These are phyloP conservation scores for Gambusia holbrooki DNA, from an alignment of 2,113 vertebrate genomes.

Conservation along the genomic window DNA sequence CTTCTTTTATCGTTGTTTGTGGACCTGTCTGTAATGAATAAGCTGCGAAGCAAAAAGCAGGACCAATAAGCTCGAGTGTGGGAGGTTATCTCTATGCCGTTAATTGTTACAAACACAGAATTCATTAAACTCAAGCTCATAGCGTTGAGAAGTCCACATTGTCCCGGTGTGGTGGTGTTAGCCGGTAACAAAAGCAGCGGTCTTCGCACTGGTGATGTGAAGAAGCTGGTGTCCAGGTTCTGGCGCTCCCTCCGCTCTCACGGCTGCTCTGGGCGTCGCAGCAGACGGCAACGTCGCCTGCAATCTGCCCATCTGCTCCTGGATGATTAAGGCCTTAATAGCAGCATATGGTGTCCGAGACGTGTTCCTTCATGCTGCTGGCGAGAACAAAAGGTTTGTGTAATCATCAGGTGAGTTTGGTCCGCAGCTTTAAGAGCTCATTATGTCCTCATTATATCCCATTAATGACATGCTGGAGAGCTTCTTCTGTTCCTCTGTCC, in stretches of 20 bases:
- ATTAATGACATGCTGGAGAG: slow-evolving; percentile 51
- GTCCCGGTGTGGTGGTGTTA: not conserved
- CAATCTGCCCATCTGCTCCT: slow-evolving; percentile 65
- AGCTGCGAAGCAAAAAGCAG: not conserved
- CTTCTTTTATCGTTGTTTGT: slow-evolving; percentile 27
- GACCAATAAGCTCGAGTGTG: slow-evolving; percentile 4
- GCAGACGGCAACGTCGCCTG: slow-evolving; percentile 46
- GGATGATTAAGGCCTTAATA: slow-evolving; percentile 59
- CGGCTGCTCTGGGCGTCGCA: slow-evolving; percentile 22
- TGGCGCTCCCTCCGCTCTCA: slow-evolving; percentile 6
- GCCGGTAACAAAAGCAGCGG: not conserved
- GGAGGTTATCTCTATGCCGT: not conserved
- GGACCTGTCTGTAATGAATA: slow-evolving; percentile 23
- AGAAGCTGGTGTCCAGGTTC: slow-evolving; percentile 22
- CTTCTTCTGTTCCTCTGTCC: slow-evolving; percentile 6
- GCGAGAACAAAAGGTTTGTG: slow-evolving; percentile 55
- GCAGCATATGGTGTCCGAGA: slow-evolving; percentile 71
- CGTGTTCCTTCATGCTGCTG: slow-evolving; percentile 35
- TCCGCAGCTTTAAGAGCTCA: slow-evolving; percentile 55
- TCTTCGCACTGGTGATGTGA: not conserved
- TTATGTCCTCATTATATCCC: slow-evolving; percentile 61
- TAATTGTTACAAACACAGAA: not conserved
- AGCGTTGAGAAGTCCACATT: not conserved
- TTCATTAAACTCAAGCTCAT: not conserved
- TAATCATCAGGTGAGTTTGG: slow-evolving; percentile 68